These are phyloP conservation scores for Lophochroa leadbeateri DNA, from an alignment of 2,113 vertebrate species.

Conservation along the genomic window DNA sequence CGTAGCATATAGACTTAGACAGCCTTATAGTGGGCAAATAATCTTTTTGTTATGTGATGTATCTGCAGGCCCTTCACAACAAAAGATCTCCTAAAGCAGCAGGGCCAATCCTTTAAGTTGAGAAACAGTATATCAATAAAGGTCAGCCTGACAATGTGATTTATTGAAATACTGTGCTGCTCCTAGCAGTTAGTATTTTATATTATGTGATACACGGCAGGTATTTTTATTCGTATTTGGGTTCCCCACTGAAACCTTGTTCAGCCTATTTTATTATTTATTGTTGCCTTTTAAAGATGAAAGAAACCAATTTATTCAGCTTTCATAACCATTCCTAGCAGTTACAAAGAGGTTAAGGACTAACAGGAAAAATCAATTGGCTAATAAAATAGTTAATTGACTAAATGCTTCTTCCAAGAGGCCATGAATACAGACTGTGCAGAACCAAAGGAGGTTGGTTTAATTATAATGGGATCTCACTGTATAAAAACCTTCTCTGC, in stretches of 20 bases:
- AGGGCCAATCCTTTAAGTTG: conserved; percentile 56
- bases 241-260: conserved; percentile 58
- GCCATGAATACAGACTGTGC: conserved; percentile 64
- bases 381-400: conserved; percentile 85
- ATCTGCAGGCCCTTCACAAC: conserved; percentile 53
- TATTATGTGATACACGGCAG: conserved; percentile 67
- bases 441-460: conserved; percentile 60
- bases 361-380: conserved; percentile 76
- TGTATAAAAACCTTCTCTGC: conserved; percentile 58
- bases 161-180: conserved; percentile 67
- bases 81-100: conserved; percentile 69
- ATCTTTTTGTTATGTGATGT: conserved; percentile 52
- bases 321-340: conserved; percentile 68
- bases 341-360: conserved; percentile 62
- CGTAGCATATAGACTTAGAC: conserved; percentile 37
- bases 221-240: conserved; percentile 66
- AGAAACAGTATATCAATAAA: conserved; percentile 75
- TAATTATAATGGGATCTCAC: conserved; percentile 68
- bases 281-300: conserved; percentile 71
- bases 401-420: conserved; percentile 70
- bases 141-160: conserved; percentile 75
- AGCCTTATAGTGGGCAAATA: conserved; percentile 42
- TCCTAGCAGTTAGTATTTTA: conserved; percentile 64
- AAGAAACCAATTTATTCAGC: conserved; percentile 73
- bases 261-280: conserved; percentile 77